Evolutionary conservation across 2,113 vertebrate genomes (phyloP), one percentile per base, ranked within the genome.

Genomic region (Brachyistius frenatus): DNA sequence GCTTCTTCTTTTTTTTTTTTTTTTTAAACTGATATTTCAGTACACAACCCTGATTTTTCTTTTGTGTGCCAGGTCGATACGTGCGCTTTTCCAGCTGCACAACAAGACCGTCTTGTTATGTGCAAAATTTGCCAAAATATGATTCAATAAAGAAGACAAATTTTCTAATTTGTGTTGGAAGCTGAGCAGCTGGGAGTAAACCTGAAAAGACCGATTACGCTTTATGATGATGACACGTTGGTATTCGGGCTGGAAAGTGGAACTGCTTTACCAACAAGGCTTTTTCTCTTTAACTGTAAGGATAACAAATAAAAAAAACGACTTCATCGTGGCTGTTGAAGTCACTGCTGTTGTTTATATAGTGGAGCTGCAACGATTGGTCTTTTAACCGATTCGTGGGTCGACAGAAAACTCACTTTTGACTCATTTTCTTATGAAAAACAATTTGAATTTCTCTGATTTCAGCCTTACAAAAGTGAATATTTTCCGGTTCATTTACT

Each of bases 211-310:
- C 7, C 5, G 44, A 46, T 46, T 46, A 5, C 44, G 5, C 44
- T 46, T 46, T 46, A 46, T 46, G 7, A 7, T 9, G 2, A 11
- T 6, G 44, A 46, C 7, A 46, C 44, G 44, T 23, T 23, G 23
- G 23, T 60, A 7, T 15, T 31, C 14, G 64, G 50, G 57, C 69
- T 41, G 66, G 5, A 66, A 71, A 61, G 30, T 35, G 10, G 39
- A 44, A 53, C 36, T 46, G n/a, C 15, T 73, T 44, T 41, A 35
- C 7, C 35, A 72, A 53, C 16, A 71, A 53, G 60, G 8, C 13
- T 14, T 37, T 11, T 52, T 39, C 23, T 41, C 47, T 32, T 44
- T 4, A 53, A 4, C 39, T 66, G 11, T 4, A 69, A 41, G 16
- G 4, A 47, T 46, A 77, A 52, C 5, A 11, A 33, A 55, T 1